Evolutionary conservation across 2,797 vertebrate genomes (phyloP), one percentile per base, ranked within the genome.

Genomic region (Anabacerthia variegaticeps): DNA sequence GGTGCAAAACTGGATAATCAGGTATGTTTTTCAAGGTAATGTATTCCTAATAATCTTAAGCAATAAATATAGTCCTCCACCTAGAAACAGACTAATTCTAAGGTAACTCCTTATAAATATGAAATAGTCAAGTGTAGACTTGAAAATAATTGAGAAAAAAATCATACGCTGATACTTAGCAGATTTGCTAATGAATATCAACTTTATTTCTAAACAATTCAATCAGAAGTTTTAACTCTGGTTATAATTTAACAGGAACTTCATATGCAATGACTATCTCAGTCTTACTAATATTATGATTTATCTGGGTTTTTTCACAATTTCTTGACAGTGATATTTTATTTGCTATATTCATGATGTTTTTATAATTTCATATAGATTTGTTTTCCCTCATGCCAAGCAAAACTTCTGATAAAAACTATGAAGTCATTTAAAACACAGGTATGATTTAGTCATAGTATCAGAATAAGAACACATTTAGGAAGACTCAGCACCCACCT

Each of bases 21-120:
- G 97, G 98, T 98, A 85, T 90, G 95, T 95, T 94, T 95, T 93
- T 88, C 66, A 87, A 66, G 46, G 48, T 85, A 89, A 63, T 49
- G 52, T 72, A 46, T 69, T 88, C 58, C 26, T 75, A 26, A 30
- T 58, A 54, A 71, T 58, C n/a, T 87, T 84, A 32, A 88, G 89
- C 43, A 95, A 79, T 77, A 87, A 82, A 39, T 22, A 28, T 8
- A 89, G 44, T 67, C 30, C 55, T 94, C 27, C 59, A 62, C 39
- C n/a, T 72, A 72, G 51, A 72, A 81, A 51, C 6, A 68, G n/a
- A 34, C 54, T 69, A 20, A 55, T 78, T 65, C 75, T 90, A 9
- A 17, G 12, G 8, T 52, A 66, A 54, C 17, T 92, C 9, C 11
- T 61, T 75, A 58, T 44, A 81, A 75, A 85, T 75, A 36, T 18